Percentiles rank a stretch among this genome's conserved stretches.
Evolutionary conservation across 2,797 vertebrate species (phyloP).

Genomic region (Pelochelys cantorii): DNA sequence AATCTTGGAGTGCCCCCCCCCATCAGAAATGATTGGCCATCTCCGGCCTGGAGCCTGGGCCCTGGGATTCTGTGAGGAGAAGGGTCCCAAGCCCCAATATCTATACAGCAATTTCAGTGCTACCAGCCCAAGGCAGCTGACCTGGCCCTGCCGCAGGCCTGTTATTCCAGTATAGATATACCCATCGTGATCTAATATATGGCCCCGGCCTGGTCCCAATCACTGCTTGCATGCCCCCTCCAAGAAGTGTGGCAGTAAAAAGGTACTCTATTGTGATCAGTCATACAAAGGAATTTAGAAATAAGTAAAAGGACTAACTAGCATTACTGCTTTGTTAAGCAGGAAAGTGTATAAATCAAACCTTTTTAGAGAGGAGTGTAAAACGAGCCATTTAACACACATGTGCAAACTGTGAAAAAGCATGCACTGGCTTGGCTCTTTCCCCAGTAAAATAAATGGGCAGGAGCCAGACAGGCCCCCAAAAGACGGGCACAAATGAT

Average conservation of each 20-base stretch:
- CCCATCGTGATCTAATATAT: not conserved
- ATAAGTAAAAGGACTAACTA: not conserved
- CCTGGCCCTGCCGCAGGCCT: not conserved
- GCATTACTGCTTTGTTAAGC: fast-evolving
- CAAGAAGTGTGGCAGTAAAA: not conserved
- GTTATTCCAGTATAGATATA: not conserved
- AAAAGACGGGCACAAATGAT: not conserved
- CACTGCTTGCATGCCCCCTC: not conserved
- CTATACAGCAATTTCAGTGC: not conserved
- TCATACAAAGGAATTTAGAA: not conserved
- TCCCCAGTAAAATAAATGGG: not conserved
- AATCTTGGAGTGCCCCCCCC: too few relatives aligned
- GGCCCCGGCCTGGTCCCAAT: not conserved
- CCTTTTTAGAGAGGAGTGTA: not conserved
- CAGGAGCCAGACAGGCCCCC: not conserved
- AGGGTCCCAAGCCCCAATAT: not conserved
- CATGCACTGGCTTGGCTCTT: not conserved
- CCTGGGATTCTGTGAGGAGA: not conserved
- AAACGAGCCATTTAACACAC: not conserved
- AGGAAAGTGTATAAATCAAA: fast-evolving
- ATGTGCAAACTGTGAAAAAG: not conserved
- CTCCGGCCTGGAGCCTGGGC: not conserved
- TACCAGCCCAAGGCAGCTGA: not conserved
- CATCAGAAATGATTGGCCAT: too few relatives aligned
- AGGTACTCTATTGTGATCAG: not conserved